phyloP scores from a whole-genome alignment of 2,797 vertebrate species.

The Chloroceryle inda region DNA sequence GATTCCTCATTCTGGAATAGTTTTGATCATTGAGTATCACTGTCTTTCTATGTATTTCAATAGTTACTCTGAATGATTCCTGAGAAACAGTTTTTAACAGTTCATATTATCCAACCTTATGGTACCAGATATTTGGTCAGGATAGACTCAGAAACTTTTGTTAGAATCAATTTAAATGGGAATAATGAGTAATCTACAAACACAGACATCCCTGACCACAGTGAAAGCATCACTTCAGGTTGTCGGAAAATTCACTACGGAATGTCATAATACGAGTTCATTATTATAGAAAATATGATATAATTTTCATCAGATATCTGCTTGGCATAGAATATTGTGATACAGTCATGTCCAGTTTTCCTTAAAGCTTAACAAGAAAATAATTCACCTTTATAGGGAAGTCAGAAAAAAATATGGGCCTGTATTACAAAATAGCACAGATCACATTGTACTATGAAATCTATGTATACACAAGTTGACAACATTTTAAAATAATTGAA shows the following conservation, averaged over 20 bases:
- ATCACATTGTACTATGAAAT: background rate
- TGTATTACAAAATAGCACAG: background rate
- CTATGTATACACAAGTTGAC: background rate
- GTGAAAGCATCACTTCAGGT: background rate
- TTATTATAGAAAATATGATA: background rate
- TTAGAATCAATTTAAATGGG: background rate
- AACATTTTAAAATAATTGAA: background rate
- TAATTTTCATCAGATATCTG: background rate
- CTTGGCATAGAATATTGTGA: background rate
- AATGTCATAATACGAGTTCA: background rate
- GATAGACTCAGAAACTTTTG: background rate
- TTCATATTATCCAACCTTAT: background rate
- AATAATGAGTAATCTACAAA: background rate
- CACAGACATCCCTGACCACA: background rate
- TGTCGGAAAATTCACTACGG: background rate
- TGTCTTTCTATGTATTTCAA: background rate
- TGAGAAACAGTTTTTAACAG: too few relatives aligned
- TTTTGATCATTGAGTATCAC: background rate
- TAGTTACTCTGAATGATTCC: background rate
- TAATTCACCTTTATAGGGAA: background rate
- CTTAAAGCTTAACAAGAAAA: background rate
- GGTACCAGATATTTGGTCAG: background rate
- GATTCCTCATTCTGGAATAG: background rate
- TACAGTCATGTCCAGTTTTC: background rate
- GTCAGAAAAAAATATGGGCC: background rate